Evolutionary conservation across 2,888 invertebrate species (phyloP).

Genomic region (Hipparchia semele): DNA sequence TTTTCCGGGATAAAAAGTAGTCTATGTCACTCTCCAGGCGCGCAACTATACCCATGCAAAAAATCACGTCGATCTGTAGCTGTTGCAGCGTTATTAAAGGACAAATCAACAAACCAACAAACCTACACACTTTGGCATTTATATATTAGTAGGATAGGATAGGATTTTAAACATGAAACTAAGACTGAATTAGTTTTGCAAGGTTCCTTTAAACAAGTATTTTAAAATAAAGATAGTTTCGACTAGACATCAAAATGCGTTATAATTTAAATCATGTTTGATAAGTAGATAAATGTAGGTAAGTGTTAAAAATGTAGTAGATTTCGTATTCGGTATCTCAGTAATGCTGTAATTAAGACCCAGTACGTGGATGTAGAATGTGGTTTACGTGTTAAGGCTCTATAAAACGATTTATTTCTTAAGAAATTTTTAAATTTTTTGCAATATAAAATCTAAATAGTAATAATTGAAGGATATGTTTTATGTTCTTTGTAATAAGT

Average conservation of each 20-base stretch:
- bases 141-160: no score
- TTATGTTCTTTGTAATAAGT: neutral
- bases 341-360: conserved; percentile 19
- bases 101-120: no score
- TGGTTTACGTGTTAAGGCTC: neutral
- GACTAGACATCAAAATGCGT: neutral
- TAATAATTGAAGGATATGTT: neutral
- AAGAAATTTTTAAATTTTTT: neutral
- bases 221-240: conserved; percentile 7
- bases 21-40: no score
- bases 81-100: no score
- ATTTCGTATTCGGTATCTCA: conserved; percentile 6
- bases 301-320: conserved; percentile 15
- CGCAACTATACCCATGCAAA: no score
- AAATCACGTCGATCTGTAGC: no score
- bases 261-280: neutral
- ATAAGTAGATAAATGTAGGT: neutral
- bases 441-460: neutral
- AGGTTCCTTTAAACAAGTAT: neutral
- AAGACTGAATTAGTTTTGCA: no score
- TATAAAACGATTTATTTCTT: conserved; percentile 2
- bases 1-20: no score
- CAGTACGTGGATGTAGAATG: conserved; percentile 5
- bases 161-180: no score
- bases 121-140: no score